Base-by-base conservation (phyloP, 2,797 vertebrate species). In the Chaenodraco wilsoni region DNA sequence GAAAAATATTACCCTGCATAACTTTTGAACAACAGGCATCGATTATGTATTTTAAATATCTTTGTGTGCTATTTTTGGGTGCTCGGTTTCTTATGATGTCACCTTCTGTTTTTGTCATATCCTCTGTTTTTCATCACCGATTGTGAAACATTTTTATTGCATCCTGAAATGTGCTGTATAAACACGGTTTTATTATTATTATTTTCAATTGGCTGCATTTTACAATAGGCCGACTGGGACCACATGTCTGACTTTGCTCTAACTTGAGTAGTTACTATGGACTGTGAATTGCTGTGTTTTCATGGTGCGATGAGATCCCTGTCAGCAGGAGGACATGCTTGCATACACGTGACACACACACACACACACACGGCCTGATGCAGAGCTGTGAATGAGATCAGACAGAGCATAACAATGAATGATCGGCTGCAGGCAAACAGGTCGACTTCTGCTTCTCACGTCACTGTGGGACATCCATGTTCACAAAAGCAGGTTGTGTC, bases 381-480 rank as follows among this genome's bases (percentile, higher is more conserved):
- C 54, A 33, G 69, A 85, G 65, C 85, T 88, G 85, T 50, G 62
- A 81, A 88, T 86, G 85, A 86, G 86, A 90, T 84, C 71, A 88
- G 83, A 82, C 78, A n/a, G 83, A 73, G 81, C 65, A 45, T 60
- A 65, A 64, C 73, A 60, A 68, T 55, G 65, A 86, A 78, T 37
- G 72, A 84, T 80, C 69, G 71, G 37, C 59, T 74, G 67, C 63
- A 65, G 69, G 66, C 33, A 6, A 72, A 63, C 40, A 12, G 71
- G 72, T 45, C 66, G 58, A 46, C 33, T 64, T n/a, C n/a, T 37
- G 37, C 73, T 71, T 81, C 71, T 78, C 73, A 64, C 56, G 37
- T 83, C 80, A 76, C 60, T 65, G 41, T 23, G 11, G 67, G 65
- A 76, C 46, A 9, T 71, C 65, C 51, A 21, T 75, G 67, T 78